These are phyloP conservation scores for Cryptophagus acutangulus DNA, from an alignment of 2,888 invertebrate genomes.

Conservation along the genomic window DNA sequence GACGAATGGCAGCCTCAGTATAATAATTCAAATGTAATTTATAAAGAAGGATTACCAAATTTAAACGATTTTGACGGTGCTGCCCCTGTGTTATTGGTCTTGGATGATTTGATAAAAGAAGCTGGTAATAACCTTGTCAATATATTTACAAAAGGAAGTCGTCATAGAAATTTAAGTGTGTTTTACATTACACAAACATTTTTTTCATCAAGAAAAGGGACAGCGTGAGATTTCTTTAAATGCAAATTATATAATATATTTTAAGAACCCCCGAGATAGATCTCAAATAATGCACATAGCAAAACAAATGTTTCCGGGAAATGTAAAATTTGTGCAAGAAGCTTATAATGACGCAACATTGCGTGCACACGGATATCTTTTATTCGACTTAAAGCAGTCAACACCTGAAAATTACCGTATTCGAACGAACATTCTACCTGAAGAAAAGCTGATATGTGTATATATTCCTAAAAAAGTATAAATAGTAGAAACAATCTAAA, in stretches of 20 bases:
- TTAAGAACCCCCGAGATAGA: constrained; percentile 2
- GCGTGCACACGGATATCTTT: too few relatives aligned
- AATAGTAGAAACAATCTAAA: background rate
- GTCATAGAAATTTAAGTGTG: too few relatives aligned
- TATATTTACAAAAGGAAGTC: background rate
- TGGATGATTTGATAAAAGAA: constrained; percentile 1
- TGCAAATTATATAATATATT: constrained; percentile 1
- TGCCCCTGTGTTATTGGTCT: background rate
- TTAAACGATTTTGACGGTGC: background rate
- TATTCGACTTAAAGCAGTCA: background rate
- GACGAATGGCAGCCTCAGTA: background rate
- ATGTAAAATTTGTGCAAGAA: background rate
- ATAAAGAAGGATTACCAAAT: background rate
- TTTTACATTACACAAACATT: too few relatives aligned
- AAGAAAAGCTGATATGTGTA: background rate
- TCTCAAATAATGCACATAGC: too few relatives aligned
- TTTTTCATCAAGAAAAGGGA: background rate
- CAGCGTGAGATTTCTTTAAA: too few relatives aligned
- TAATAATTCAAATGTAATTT: background rate
- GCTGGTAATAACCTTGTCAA: background rate
- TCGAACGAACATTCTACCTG: too few relatives aligned
- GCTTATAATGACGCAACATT: constrained; percentile 2
- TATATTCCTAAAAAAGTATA: background rate
- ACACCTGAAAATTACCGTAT: constrained; percentile 1
- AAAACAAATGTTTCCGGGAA: background rate